These are phyloP conservation scores for Hololepta plana DNA, from an alignment of 2,888 invertebrate species.

Conservation along the genomic window DNA sequence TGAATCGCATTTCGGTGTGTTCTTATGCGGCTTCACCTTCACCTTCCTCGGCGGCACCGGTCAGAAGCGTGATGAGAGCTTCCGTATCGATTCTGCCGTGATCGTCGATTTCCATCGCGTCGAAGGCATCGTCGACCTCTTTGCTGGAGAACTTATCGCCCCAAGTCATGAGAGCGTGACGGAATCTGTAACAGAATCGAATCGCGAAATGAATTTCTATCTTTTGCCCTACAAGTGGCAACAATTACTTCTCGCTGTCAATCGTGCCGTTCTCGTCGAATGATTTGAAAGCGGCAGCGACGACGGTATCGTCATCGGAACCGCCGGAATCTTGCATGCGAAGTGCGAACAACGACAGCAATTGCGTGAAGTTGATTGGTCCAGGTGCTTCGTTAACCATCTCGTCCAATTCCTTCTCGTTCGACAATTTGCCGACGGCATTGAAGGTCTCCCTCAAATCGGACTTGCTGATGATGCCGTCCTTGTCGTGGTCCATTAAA, in stretches of 20 bases:
- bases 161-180: conserved; percentile 82
- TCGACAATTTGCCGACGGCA: conserved; percentile 74
- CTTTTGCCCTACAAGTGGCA: not conserved
- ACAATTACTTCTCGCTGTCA: conserved; percentile 57
- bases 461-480: conserved; percentile 54
- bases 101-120: conserved; percentile 84
- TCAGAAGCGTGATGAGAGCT: conserved; percentile 74
- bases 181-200: conserved; percentile 36
- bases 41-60: conserved; percentile 62
- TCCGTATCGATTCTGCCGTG: conserved; percentile 77
- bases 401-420: conserved; percentile 79
- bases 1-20: conserved; percentile 3
- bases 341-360: conserved; percentile 78
- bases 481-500: conserved; percentile 92
- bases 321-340: conserved; percentile 82
- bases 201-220: not conserved
- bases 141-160: conserved; percentile 81
- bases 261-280: conserved; percentile 81
- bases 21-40: conserved; percentile 28
- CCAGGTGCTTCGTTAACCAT: conserved; percentile 77
- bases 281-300: conserved; percentile 80
- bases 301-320: conserved; percentile 78
- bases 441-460: conserved; percentile 85
- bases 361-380: conserved; percentile 90
- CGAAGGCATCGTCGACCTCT: conserved; percentile 83